Evolutionary conservation across 2,113 vertebrate genomes (phyloP).

Genomic region (Pachypanchax playfairii): DNA sequence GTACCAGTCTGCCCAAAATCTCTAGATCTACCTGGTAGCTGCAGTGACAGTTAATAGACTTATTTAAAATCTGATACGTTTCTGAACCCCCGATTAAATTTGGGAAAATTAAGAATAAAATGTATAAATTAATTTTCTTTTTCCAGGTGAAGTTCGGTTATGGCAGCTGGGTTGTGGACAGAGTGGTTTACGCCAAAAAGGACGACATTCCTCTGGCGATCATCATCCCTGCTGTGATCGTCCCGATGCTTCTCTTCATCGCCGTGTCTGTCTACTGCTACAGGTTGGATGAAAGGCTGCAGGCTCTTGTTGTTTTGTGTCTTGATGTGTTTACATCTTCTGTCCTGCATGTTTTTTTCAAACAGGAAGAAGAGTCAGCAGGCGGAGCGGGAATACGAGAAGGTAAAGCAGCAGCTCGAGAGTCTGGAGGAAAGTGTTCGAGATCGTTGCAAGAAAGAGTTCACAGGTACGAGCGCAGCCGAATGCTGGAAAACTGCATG

Average conservation of each 20-base stretch:
- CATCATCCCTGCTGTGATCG: slow-evolving; percentile 90
- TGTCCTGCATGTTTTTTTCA: not conserved
- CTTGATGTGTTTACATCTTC: not conserved
- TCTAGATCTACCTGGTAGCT: too few species aligned
- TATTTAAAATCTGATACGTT: too few species aligned
- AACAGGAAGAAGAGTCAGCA: slow-evolving; percentile 94
- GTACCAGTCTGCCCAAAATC: too few species aligned
- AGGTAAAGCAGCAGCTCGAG: slow-evolving; percentile 93
- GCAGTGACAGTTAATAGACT: too few species aligned
- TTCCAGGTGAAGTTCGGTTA: slow-evolving; percentile 91
- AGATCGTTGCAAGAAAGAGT: slow-evolving; percentile 97
- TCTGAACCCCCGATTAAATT: too few species aligned
- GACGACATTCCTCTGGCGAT: slow-evolving; percentile 84
- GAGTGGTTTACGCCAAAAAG: slow-evolving; percentile 86
- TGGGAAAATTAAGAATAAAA: too few species aligned
- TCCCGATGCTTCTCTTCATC: slow-evolving; percentile 92
- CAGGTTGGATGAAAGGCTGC: slow-evolving; percentile 76
- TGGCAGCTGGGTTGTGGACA: slow-evolving; percentile 87
- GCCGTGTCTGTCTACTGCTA: slow-evolving; percentile 90
- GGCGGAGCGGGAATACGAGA: slow-evolving; percentile 95
- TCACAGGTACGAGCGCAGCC: slow-evolving; percentile 83
- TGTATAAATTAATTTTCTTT: too few species aligned
- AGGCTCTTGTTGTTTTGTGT: too few species aligned
- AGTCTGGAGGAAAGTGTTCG: slow-evolving; percentile 95
- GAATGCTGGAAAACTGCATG: not conserved